Conservation (phyloP, 1,140 invertebrate species). For the Drosophila kanapiae region DNA sequence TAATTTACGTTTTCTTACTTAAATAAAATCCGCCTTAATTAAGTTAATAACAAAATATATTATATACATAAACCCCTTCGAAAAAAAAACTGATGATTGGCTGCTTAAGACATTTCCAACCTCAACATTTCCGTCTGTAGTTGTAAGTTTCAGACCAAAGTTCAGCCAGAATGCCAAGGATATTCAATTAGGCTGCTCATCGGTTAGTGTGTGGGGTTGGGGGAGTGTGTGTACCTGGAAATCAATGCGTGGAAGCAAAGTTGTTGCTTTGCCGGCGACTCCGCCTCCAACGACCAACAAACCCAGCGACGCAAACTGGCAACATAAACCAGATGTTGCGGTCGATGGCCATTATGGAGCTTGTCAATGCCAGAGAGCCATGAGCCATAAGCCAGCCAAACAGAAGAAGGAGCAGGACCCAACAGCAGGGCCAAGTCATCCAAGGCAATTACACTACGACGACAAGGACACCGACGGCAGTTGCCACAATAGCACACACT, state of each 20-base stretch:
- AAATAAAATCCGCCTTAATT: no score
- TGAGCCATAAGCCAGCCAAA: slow-evolving; percentile 2
- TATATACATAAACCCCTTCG: not conserved
- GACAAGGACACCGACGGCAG: slow-evolving; percentile 64
- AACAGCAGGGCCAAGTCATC: slow-evolving; percentile 25
- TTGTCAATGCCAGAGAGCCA: slow-evolving; percentile 71
- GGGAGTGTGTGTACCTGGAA: slow-evolving; percentile 45
- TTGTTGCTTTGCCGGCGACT: not conserved
- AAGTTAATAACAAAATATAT: no score
- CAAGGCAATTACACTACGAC: slow-evolving; percentile 75
- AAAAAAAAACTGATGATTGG: no score
- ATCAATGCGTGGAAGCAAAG: slow-evolving; percentile 53
- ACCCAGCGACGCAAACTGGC: slow-evolving; percentile 37
- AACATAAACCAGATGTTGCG: slow-evolving; percentile 77
- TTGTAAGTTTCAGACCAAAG: not conserved
- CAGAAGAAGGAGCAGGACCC: not conserved
- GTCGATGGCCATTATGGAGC: slow-evolving; percentile 79
- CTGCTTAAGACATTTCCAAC: not conserved
- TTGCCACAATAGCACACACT: slow-evolving; percentile 67
- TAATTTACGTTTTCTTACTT: no score
- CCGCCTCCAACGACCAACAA: slow-evolving; percentile 21
- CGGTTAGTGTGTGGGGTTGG: not conserved
- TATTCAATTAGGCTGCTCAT: slow-evolving; percentile 68
- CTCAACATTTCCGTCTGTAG: slow-evolving; percentile 6
- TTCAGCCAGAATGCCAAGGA: slow-evolving; percentile 23